Evolutionary conservation across 2,888 invertebrate species (phyloP).

Genomic region (Pristionchus fissidentatus): DNA sequence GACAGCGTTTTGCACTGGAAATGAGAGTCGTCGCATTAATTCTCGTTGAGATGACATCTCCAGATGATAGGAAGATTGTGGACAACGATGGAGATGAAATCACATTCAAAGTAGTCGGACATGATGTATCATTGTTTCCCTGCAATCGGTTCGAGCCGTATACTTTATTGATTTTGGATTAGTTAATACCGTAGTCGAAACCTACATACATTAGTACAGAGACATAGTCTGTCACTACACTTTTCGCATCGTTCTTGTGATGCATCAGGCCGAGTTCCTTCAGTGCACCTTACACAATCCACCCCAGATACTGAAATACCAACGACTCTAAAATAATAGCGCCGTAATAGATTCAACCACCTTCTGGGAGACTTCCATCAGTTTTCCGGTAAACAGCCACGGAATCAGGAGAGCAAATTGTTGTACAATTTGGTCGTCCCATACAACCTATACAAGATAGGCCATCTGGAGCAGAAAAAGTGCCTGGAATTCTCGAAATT

Average conservation of each 20-base stretch:
- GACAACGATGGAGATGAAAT: slow-evolving; percentile 3
- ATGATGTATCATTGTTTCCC: neutral
- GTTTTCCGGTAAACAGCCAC: slow-evolving; percentile 23
- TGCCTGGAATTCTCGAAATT: neutral
- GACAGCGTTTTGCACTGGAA: slow-evolving; percentile 31
- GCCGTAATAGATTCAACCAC: no score
- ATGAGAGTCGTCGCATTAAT: slow-evolving; percentile 20
- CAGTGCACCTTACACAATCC: neutral
- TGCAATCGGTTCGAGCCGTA: neutral
- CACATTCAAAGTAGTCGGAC: slow-evolving; percentile 7
- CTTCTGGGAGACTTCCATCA: slow-evolving; percentile 39
- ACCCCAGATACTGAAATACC: slow-evolving; percentile 36
- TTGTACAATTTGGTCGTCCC: neutral
- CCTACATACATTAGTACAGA: slow-evolving; percentile 22
- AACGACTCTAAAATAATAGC: neutral
- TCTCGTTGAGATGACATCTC: neutral
- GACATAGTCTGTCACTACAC: slow-evolving; percentile 26
- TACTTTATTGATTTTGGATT: no score
- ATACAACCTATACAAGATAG: slow-evolving; percentile 27
- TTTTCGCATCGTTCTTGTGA: slow-evolving; percentile 33
- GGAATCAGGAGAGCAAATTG: slow-evolving; percentile 25
- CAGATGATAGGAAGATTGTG: slow-evolving; percentile 9
- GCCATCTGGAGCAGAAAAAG: slow-evolving; percentile 31
- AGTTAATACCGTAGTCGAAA: slow-evolving; percentile 14
- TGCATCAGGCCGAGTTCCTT: slow-evolving; percentile 3